Percentiles rank a stretch among this genome's conserved stretches.
Evolutionary conservation across 2,797 vertebrate species (phyloP).

Genomic region (Tarsius wallacei): DNA sequence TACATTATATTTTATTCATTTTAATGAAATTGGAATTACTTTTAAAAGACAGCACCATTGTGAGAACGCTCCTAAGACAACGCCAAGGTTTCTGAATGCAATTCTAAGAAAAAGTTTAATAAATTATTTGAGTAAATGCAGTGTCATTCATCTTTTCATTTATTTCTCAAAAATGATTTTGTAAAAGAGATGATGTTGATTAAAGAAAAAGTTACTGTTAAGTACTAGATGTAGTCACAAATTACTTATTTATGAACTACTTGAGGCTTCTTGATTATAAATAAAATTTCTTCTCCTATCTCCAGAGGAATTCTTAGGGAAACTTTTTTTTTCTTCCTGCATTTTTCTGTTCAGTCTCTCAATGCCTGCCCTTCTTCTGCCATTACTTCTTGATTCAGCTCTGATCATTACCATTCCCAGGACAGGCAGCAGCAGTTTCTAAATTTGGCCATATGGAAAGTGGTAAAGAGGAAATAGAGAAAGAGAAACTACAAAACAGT

Average conservation of each 20-base stretch:
- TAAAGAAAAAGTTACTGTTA: constrained; percentile 29
- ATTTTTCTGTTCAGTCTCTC: not conserved
- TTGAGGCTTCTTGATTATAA: not conserved
- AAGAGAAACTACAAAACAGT: not conserved
- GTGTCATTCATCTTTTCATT: not conserved
- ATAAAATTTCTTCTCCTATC: not conserved
- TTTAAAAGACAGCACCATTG: not conserved
- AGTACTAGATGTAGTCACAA: not conserved
- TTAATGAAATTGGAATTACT: not conserved
- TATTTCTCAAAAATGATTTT: not conserved
- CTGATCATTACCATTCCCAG: not conserved
- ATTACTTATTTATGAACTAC: not conserved
- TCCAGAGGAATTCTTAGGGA: not conserved
- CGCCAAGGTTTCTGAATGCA: not conserved
- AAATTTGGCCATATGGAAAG: not conserved
- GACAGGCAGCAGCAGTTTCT: not conserved
- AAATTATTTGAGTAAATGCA: not conserved
- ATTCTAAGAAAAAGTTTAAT: not conserved
- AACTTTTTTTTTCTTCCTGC: not conserved
- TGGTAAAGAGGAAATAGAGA: not conserved
- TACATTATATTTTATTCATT: not conserved
- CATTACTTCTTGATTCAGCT: not conserved
- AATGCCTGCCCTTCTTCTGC: not conserved
- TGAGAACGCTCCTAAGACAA: not conserved
- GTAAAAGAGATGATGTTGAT: not conserved